Percentiles rank a stretch among this genome's conserved stretches.
These are phyloP conservation scores for Corvus moneduloides DNA, from an alignment of 2,113 vertebrate genomes.

Conservation along the genomic window DNA sequence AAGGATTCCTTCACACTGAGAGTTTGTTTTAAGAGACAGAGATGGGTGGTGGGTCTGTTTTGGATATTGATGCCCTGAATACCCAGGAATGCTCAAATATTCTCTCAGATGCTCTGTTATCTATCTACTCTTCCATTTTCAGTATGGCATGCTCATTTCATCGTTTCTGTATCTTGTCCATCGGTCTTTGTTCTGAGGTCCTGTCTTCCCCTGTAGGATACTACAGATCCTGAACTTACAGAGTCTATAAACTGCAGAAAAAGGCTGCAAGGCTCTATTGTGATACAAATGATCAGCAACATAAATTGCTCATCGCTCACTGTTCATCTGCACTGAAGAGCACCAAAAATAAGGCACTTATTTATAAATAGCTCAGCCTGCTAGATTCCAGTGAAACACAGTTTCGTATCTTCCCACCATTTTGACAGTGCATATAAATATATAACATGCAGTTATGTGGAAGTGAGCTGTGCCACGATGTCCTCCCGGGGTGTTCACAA, in stretches of 20 bases:
- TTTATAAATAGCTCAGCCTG: constrained; percentile 61
- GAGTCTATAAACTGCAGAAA: constrained; percentile 22
- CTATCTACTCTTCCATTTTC: neutral
- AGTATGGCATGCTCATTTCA: neutral
- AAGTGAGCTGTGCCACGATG: neutral
- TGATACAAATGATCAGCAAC: constrained; percentile 47
- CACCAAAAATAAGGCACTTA: constrained; percentile 59
- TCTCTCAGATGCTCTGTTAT: neutral
- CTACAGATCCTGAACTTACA: neutral
- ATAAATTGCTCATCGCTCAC: constrained; percentile 57
- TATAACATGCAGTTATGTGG: constrained; percentile 5
- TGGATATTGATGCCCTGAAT: neutral
- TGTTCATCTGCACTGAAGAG: constrained; percentile 56
- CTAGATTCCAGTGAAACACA: constrained; percentile 31
- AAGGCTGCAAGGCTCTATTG: constrained; percentile 13
- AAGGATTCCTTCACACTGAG: neutral
- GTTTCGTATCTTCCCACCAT: constrained; percentile 37
- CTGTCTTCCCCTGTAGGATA: neutral
- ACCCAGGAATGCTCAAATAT: neutral
- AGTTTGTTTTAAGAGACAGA: neutral
- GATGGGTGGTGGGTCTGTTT: neutral
- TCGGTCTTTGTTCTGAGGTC: neutral
- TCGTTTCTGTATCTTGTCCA: neutral
- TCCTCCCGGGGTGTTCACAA: constrained; percentile 4
- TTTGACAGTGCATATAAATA: constrained; percentile 59